These are phyloP conservation scores for Tinea trinotella DNA, from an alignment of 2,888 invertebrate species.

Conservation along the genomic window DNA sequence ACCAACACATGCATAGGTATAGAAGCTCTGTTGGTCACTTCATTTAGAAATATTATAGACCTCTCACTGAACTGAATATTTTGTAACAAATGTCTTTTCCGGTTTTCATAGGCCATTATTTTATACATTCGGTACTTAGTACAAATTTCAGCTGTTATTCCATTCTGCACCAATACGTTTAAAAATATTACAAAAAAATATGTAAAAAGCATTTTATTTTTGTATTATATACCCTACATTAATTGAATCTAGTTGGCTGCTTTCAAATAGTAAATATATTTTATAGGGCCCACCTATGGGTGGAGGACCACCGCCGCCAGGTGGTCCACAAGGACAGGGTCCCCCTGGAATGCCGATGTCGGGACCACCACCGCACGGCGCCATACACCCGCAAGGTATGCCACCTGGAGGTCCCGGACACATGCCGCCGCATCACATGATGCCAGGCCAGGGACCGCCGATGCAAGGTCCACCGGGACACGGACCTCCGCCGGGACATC, in stretches of 20 bases:
- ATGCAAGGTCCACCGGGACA: constrained; percentile 35
- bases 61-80: constrained; percentile 30
- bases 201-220: neutral
- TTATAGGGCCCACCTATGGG: constrained; percentile 59
- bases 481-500: constrained; percentile 28
- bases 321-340: constrained; percentile 29
- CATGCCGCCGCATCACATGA: constrained; percentile 56
- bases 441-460: constrained; percentile 35
- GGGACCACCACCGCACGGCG: constrained; percentile 55
- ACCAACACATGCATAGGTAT: constrained; percentile 46
- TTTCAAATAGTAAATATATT: neutral
- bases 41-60: constrained; percentile 41
- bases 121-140: constrained; percentile 34
- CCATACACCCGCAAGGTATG: constrained; percentile 46
- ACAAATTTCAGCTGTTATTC: neutral
- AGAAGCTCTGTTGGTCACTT: constrained; percentile 50
- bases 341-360: constrained; percentile 28
- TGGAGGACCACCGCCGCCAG: constrained; percentile 39
- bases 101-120: constrained; percentile 45
- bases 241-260: neutral
- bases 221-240: neutral
- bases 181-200: neutral
- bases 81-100: constrained; percentile 43
- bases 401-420: constrained; percentile 37
- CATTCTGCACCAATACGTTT: neutral